Conservation (phyloP, 1,140 invertebrate species). For the Penaeus vannamei region DNA sequence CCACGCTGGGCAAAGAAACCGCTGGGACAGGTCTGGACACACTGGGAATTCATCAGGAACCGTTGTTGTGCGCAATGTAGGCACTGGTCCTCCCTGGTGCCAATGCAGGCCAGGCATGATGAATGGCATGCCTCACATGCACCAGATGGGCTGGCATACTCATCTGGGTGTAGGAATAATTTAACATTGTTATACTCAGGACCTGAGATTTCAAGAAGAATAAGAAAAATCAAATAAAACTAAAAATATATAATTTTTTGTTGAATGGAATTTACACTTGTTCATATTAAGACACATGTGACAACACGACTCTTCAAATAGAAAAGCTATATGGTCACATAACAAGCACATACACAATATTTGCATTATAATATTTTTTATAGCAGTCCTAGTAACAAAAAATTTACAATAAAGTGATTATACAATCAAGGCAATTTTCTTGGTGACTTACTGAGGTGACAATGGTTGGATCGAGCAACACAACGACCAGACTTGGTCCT, state of each 20-base stretch:
- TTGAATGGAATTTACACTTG: too few species aligned
- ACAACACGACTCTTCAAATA: too few species aligned
- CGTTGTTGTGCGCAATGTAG: conserved; percentile 42
- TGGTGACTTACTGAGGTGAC: conserved; percentile 47
- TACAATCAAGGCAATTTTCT: not conserved
- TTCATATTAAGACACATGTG: too few species aligned
- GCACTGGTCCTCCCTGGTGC: conserved; percentile 32
- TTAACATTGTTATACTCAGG: not conserved
- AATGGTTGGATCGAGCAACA: conserved; percentile 53
- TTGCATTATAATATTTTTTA: too few species aligned
- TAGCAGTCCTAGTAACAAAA: not conserved
- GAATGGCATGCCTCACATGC: conserved; percentile 44
- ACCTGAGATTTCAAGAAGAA: not conserved
- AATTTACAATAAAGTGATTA: not conserved
- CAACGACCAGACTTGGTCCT: conserved; percentile 48
- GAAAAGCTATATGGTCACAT: too few species aligned
- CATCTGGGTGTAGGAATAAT: conserved; percentile 23
- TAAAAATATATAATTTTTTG: too few species aligned
- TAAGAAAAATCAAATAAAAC: too few species aligned
- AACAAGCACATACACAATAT: too few species aligned
- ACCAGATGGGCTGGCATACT: conserved; percentile 37
- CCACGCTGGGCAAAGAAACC: conserved; percentile 38
- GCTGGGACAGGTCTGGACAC: conserved; percentile 31
- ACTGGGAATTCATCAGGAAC: conserved; percentile 41
- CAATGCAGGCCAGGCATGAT: conserved; percentile 47